Evolutionary conservation across 2,113 vertebrate species (phyloP).

Genomic region (Trinectes maculatus): DNA sequence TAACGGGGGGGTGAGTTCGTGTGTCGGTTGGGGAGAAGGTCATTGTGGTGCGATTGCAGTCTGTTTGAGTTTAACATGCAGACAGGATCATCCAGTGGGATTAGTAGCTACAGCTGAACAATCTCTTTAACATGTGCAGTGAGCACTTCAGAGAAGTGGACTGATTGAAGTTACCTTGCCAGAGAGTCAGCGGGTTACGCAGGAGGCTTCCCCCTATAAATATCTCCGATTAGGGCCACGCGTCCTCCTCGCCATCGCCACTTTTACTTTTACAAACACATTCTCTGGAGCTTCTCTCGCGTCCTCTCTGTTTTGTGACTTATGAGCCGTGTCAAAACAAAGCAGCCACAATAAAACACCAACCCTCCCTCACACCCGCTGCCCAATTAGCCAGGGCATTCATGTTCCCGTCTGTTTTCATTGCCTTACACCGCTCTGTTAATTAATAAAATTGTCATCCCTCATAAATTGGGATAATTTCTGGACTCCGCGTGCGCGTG

Average conservation of each 20-base stretch:
- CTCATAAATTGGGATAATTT: constrained; percentile 76
- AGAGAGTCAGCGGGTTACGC: neutral
- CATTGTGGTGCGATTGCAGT: constrained; percentile 55
- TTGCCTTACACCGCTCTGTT: constrained; percentile 44
- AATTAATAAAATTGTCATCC: constrained; percentile 72
- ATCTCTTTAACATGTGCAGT: constrained; percentile 61
- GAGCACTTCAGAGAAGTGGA: constrained; percentile 32
- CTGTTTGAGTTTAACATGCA: constrained; percentile 60
- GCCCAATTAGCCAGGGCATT: constrained; percentile 61
- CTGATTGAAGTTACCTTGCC: constrained; percentile 53
- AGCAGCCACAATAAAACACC: constrained; percentile 51
- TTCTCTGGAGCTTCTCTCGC: constrained; percentile 20
- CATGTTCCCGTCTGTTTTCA: constrained; percentile 60
- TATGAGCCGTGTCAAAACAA: constrained; percentile 50
- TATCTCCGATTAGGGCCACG: neutral
- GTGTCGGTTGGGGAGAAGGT: constrained; percentile 63
- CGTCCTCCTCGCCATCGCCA: neutral
- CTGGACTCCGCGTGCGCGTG: constrained; percentile 25
- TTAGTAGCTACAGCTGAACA: constrained; percentile 42
- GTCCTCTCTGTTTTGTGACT: constrained; percentile 38
- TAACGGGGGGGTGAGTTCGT: constrained; percentile 18
- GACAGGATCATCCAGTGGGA: constrained; percentile 67
- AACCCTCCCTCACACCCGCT: constrained; percentile 34
- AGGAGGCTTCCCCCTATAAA: neutral
- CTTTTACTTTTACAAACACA: constrained; percentile 25